Evolutionary conservation across 2,113 vertebrate genomes (phyloP).

Genomic region (Puffinus mauretanicus): DNA sequence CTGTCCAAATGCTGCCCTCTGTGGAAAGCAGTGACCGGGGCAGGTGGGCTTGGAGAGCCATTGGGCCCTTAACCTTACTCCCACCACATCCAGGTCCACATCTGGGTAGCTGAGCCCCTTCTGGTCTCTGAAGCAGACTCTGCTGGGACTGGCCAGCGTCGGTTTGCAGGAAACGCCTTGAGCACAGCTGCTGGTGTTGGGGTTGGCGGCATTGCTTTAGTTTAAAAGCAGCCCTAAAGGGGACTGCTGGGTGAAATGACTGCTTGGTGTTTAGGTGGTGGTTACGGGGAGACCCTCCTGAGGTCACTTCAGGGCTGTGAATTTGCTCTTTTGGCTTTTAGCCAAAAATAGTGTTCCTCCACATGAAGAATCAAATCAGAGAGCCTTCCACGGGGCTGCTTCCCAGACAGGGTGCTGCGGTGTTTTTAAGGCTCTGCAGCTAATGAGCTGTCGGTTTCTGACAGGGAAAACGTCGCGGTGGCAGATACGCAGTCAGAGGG

Average conservation of each 20-base stretch:
- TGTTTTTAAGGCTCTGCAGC: neutral
- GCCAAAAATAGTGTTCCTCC: accelerated
- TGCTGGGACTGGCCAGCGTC: accelerated
- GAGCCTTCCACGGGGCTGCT: neutral
- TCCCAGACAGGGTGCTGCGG: accelerated
- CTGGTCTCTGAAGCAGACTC: neutral
- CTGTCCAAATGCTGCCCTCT: neutral
- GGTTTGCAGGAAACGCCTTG: neutral
- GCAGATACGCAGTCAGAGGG: accelerated
- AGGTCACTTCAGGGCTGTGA: neutral
- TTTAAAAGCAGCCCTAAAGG: neutral
- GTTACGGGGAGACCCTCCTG: neutral
- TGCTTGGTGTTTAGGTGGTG: accelerated
- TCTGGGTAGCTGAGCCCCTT: accelerated
- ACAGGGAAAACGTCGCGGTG: neutral
- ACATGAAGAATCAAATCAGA: accelerated
- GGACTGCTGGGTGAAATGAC: neutral
- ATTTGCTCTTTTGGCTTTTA: neutral
- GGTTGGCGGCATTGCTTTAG: accelerated
- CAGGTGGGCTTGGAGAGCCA: neutral
- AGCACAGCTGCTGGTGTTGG: accelerated
- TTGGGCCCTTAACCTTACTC: neutral
- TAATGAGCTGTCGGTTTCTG: accelerated
- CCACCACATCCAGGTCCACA: accelerated
- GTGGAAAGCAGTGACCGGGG: neutral